These are phyloP conservation scores for Ectobius pallidus DNA, from an alignment of 2,888 invertebrate genomes.

Conservation along the genomic window DNA sequence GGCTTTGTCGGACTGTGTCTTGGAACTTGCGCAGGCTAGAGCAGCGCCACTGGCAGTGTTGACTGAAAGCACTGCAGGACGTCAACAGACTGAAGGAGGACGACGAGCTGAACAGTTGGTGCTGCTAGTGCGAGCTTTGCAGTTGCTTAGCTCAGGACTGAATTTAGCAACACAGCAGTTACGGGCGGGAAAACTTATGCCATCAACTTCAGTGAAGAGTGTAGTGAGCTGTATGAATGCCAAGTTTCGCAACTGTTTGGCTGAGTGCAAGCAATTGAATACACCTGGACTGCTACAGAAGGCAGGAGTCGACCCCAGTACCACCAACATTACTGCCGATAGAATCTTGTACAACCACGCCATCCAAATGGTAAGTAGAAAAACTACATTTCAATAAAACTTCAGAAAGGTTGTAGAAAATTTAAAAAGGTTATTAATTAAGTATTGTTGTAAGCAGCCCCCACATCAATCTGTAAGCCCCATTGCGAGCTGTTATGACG, in stretches of 20 bases:
- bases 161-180: slow-evolving; percentile 87
- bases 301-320: slow-evolving; percentile 67
- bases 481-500: too few species aligned
- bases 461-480: too few species aligned
- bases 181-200: slow-evolving; percentile 81
- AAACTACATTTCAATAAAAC: slow-evolving; percentile 18
- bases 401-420: too few species aligned
- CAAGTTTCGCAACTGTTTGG: slow-evolving; percentile 88
- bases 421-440: too few species aligned
- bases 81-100: slow-evolving; percentile 48
- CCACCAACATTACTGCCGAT: slow-evolving; percentile 81
- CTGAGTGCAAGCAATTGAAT: slow-evolving; percentile 88
- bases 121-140: slow-evolving; percentile 86
- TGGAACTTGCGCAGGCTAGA: slow-evolving; percentile 84
- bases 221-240: slow-evolving; percentile 89
- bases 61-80: slow-evolving; percentile 37
- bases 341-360: slow-evolving; percentile 97
- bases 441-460: too few species aligned
- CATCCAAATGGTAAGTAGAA: slow-evolving; percentile 87
- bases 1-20: slow-evolving; percentile 92
- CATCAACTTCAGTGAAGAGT: slow-evolving; percentile 88
- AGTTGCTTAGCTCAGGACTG: slow-evolving; percentile 93
- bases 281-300: slow-evolving; percentile 71
- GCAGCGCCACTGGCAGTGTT: slow-evolving; percentile 72
- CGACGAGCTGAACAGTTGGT: slow-evolving; percentile 81